Evolutionary conservation across 92 coral and sea anemone genomes (phyloP), one percentile per base, ranked within the genome.

Genomic region (Epizoanthus stellaris): DNA sequence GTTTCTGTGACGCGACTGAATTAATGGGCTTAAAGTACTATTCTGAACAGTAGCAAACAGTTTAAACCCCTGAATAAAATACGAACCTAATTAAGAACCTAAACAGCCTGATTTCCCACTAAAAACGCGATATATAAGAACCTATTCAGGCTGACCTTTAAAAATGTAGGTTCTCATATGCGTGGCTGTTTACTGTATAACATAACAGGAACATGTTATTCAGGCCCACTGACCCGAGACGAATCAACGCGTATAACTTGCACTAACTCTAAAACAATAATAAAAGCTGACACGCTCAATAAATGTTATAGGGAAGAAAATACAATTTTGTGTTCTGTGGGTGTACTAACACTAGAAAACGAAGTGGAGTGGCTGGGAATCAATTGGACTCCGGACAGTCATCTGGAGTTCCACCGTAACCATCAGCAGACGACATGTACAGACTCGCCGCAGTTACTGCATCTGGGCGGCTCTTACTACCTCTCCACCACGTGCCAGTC

Each of bases 301-400:
- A 60, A 6, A 17, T 60, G 65, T 12, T 60, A 60, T 60, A 60
- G 13, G 6, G 65, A 60, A 2, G 65, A 60, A 1, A 15, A 15
- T 3, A 20, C 77, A 49, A 7, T 49, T n/a, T 53, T 73, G 42
- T 73, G 77, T 47, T 49, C 62, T 53, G 63, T 62, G n/a, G 20
- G 42, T 49, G 77, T 73, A 19, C 62, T 71, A n/a, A n/a, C 40
- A n/a, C 17, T 73, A 5, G 77, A 0, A 34, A 19, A 13, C 42
- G 77, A 73, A 49, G 40, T 73, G 63, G 77, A 19, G 16, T 73
- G 77, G 77, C 77, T 87, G 5, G 90, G 90, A 13, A 54, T 80
- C 12, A 77, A 85, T 53, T 86, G 60, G 56, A 21, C 49, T 23
- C 81, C 82, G 30, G 75, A 87, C 20, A 19, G 74, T 4, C 58